Evolutionary conservation across 2,797 vertebrate species (phyloP), one percentile per base, ranked within the genome.

Genomic region (Enteromius argenteus): DNA sequence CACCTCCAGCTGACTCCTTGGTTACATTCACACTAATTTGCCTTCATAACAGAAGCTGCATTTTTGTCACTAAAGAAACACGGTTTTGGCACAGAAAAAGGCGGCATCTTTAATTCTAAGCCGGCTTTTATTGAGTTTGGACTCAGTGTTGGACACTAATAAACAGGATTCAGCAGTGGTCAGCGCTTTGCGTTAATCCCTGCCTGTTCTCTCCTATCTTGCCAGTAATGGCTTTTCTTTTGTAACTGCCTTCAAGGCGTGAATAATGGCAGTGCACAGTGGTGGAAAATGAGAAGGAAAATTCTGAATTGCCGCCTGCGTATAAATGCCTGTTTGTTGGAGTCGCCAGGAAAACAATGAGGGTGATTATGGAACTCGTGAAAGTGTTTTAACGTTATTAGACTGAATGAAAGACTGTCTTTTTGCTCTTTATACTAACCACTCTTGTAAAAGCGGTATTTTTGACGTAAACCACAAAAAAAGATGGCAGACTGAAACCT

Each of bases 81-180:
- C 44, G 30, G 37, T 37, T 71, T 75, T 69, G 67, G 79, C 80
- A 64, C 72, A 13, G 64, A 80, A 83, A 32, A 75, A 83, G 69
- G 56, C 68, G 53, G 30, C 71, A 84, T 82, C 75, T 86, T 80
- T 79, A 78, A 62, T 85, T 85, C 69, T 85, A 62, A 87, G 83
- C 81, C 49, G 27, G n/a, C 23, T 76, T 82, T 85, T 87, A 81
- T 82, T 86, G 80, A 85, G 81, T 77, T 85, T 56, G 19, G 72
- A 79, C 79, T 64, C 35, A 53, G 58, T 83, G 85, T 86, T 79
- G 75, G 79, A 86, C 83, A 82, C 85, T 88, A 90, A 88, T 90
- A 88, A 88, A 88, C 86, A 84, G 85, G 64, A 80, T 82, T 85
- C 66, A 30, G 77, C 66, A 74, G 68, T 77, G 49, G 85, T 69